Percentiles rank a stretch among this genome's conserved stretches.
phyloP scores from a whole-genome alignment of 2,797 vertebrate species.

The Clarias platycephalus region DNA sequence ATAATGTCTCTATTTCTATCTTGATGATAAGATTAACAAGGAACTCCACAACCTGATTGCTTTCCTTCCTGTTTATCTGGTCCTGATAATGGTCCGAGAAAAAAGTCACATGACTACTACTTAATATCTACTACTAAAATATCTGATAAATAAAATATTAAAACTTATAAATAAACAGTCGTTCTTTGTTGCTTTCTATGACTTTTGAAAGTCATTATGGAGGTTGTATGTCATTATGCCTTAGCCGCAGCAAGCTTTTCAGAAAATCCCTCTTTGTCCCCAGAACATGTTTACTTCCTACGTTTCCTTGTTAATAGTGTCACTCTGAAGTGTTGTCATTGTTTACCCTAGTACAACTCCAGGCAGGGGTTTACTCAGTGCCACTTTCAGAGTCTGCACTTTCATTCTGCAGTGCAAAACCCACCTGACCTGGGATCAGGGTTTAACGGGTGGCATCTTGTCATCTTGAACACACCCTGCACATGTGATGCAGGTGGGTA shows the following conservation, averaged over 20 bases:
- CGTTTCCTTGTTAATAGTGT: slow-evolving; percentile 36
- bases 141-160: background rate
- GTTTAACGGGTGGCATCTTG: slow-evolving; percentile 19
- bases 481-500: slow-evolving; percentile 42
- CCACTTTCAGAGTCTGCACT: background rate
- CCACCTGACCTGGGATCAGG: slow-evolving; percentile 27
- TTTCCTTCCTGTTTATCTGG: slow-evolving; percentile 57
- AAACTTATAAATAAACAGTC: background rate
- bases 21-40: slow-evolving; percentile 49
- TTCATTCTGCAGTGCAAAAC: background rate
- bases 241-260: background rate
- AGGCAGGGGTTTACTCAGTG: slow-evolving; percentile 25
- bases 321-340: slow-evolving; percentile 34
- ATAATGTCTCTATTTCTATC: slow-evolving; percentile 41
- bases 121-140: slow-evolving; percentile 3
- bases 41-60: slow-evolving; percentile 47
- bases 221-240: background rate
- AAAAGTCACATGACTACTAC: slow-evolving; percentile 12
- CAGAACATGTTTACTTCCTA: slow-evolving; percentile 33
- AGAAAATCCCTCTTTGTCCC: slow-evolving; percentile 24
- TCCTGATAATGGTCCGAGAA: slow-evolving; percentile 49
- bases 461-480: slow-evolving; percentile 44
- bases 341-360: slow-evolving; percentile 28
- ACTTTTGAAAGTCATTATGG: background rate
- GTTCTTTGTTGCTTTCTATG: background rate